Percentiles rank a stretch among this genome's conserved stretches.
These are phyloP conservation scores for Cebidichthys violaceus DNA, from an alignment of 2,113 vertebrate species.

Conservation along the genomic window DNA sequence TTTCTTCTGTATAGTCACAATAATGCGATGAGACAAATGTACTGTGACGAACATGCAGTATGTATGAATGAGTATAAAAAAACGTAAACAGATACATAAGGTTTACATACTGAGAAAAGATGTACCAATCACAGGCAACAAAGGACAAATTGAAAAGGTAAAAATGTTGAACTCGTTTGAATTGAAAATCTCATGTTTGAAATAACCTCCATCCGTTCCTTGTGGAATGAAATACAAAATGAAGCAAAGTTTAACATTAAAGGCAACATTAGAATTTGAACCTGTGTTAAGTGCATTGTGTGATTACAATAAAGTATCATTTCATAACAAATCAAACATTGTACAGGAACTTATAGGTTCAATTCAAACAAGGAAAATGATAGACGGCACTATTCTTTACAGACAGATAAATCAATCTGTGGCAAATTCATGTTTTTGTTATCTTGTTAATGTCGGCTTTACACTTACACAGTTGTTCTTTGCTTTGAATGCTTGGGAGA, in stretches of 20 bases:
- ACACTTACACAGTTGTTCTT: not conserved
- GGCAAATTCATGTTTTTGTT: slow-evolving; percentile 17
- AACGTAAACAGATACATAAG: slow-evolving; percentile 83
- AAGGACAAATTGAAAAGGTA: slow-evolving; percentile 34
- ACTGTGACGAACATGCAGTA: slow-evolving; percentile 58
- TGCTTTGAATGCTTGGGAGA: slow-evolving; percentile 32
- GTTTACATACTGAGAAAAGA: slow-evolving; percentile 82
- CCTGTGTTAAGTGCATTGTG: slow-evolving; percentile 72
- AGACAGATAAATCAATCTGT: slow-evolving; percentile 25
- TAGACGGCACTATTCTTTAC: slow-evolving; percentile 16
- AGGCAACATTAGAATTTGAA: slow-evolving; percentile 52
- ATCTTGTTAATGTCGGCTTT: slow-evolving; percentile 17
- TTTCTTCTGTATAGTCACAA: slow-evolving; percentile 53
- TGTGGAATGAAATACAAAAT: slow-evolving; percentile 47
- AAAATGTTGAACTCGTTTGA: slow-evolving; percentile 43
- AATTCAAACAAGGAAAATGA: slow-evolving; percentile 31
- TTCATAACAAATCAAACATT: slow-evolving; percentile 51
- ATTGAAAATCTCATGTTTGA: slow-evolving; percentile 43
- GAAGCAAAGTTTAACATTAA: slow-evolving; percentile 11
- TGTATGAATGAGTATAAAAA: slow-evolving; percentile 66
- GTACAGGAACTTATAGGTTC: slow-evolving; percentile 36
- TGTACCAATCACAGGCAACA: slow-evolving; percentile 73
- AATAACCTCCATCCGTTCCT: slow-evolving; percentile 48
- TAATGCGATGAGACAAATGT: slow-evolving; percentile 29
- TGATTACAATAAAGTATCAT: slow-evolving; percentile 60